phyloP scores from a whole-genome alignment of 2,888 invertebrate species.

The Sialis fuliginosa region DNA sequence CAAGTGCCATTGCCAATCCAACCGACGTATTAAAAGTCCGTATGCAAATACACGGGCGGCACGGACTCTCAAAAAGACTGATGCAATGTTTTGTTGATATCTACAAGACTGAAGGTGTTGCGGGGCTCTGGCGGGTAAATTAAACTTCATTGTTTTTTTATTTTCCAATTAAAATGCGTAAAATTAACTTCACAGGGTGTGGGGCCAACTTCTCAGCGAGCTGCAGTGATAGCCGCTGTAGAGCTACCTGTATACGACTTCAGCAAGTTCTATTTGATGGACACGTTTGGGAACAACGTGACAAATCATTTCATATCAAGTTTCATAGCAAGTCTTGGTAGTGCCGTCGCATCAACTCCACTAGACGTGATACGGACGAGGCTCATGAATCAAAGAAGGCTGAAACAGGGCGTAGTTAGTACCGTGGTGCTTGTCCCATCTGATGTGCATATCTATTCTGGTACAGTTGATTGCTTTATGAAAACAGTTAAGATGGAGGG shows the following conservation, averaged over 20 bases:
- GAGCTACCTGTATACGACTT: constrained; percentile 89
- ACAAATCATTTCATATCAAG: constrained; percentile 64
- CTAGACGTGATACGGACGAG: constrained; percentile 82
- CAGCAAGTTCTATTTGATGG: constrained; percentile 57
- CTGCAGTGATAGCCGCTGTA: constrained; percentile 83
- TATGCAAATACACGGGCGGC: constrained; percentile 62
- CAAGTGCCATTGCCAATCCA: constrained; percentile 89
- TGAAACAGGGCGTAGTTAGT: constrained; percentile 31
- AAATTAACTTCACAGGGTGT: constrained; percentile 47
- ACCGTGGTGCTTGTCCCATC: constrained; percentile 23
- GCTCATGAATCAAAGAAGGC: constrained; percentile 76
- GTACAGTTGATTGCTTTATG: constrained; percentile 49
- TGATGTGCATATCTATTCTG: constrained; percentile 44
- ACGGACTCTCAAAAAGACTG: constrained; percentile 34
- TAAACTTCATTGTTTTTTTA: constrained; percentile 9
- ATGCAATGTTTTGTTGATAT: constrained; percentile 68
- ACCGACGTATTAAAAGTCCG: constrained; percentile 92
- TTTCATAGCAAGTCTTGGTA: constrained; percentile 79
- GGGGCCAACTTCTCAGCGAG: constrained; percentile 81
- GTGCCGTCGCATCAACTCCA: constrained; percentile 86
- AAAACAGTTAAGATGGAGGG: constrained; percentile 82
- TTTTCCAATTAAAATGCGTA: neutral
- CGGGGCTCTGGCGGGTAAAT: constrained; percentile 70
- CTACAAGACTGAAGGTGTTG: constrained; percentile 63
- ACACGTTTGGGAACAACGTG: constrained; percentile 57